Percentiles rank a stretch among this genome's conserved stretches.
Evolutionary conservation across 2,797 vertebrate genomes (phyloP).

Genomic region (Amblyraja radiata): DNA sequence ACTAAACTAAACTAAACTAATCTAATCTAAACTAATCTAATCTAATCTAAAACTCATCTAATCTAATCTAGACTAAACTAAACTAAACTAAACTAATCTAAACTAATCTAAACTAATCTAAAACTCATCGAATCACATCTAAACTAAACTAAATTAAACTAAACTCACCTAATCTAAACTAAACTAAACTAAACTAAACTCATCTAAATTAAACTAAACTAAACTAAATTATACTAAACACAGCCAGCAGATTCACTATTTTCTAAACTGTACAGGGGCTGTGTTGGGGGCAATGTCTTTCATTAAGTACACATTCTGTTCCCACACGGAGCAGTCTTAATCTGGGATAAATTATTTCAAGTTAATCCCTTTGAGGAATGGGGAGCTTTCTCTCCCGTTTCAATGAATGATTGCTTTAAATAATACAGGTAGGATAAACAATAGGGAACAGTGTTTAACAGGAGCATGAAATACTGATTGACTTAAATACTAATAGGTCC

Average conservation of each 20-base stretch:
- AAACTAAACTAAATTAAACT: no score
- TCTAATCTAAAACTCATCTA: no score
- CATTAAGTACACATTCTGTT: neutral
- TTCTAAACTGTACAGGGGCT: neutral
- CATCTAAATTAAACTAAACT: no score
- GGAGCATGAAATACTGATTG: conserved; percentile 24
- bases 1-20: no score
- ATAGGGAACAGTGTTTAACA: conserved; percentile 16
- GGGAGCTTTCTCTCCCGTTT: neutral
- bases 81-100: no score
- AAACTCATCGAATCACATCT: no score
- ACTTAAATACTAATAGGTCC: conserved; percentile 16
- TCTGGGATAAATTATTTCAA: neutral
- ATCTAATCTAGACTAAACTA: no score
- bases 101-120: no score
- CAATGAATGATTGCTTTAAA: conserved; percentile 1
- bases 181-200: no score
- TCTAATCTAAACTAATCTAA: no score
- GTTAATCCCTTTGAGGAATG: conserved; percentile 21
- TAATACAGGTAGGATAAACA: conserved; percentile 13
- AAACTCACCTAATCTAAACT: no score
- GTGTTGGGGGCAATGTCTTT: neutral
- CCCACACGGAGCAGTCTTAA: neutral
- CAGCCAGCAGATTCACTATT: conserved; percentile 2
- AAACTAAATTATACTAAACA: no score